These are phyloP conservation scores for Omphaloscelis lunosa DNA, from an alignment of 2,888 invertebrate species.

Conservation along the genomic window DNA sequence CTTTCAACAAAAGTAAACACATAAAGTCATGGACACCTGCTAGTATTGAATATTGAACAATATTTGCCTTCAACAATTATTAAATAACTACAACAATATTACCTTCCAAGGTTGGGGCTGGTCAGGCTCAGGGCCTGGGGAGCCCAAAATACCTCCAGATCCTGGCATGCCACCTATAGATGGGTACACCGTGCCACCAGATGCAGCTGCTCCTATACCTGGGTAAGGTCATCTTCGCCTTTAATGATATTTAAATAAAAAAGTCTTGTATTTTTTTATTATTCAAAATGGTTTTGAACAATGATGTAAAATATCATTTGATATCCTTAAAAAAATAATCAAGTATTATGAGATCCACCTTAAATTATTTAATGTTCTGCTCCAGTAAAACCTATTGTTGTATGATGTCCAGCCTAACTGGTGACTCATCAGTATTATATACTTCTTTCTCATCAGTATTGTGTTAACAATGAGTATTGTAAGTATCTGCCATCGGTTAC, in stretches of 20 bases:
- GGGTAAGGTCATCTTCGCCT: constrained; percentile 77
- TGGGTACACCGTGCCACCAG: constrained; percentile 77
- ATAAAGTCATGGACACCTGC: too few relatives aligned
- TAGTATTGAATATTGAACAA: neutral
- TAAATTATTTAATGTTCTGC: neutral
- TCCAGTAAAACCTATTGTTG: neutral
- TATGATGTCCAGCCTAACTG: neutral
- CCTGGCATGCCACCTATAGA: constrained; percentile 81
- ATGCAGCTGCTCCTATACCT: constrained; percentile 77
- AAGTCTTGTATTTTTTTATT: neutral
- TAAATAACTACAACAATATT: constrained; percentile 7
- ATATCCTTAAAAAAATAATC: neutral
- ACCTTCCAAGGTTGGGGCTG: constrained; percentile 83
- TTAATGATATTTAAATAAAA: neutral
- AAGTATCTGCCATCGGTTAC: neutral
- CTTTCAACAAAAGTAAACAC: neutral
- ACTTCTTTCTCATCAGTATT: constrained; percentile 21
- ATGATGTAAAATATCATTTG: neutral
- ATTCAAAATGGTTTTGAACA: neutral
- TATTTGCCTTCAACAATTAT: neutral
- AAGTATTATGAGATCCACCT: neutral
- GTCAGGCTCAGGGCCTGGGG: constrained; percentile 79
- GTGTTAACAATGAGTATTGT: constrained; percentile 33
- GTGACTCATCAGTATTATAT: constrained; percentile 40
- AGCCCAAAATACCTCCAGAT: constrained; percentile 80